Conservation (phyloP, 1,140 invertebrate species). For the Diploscapter pachys region DNA sequence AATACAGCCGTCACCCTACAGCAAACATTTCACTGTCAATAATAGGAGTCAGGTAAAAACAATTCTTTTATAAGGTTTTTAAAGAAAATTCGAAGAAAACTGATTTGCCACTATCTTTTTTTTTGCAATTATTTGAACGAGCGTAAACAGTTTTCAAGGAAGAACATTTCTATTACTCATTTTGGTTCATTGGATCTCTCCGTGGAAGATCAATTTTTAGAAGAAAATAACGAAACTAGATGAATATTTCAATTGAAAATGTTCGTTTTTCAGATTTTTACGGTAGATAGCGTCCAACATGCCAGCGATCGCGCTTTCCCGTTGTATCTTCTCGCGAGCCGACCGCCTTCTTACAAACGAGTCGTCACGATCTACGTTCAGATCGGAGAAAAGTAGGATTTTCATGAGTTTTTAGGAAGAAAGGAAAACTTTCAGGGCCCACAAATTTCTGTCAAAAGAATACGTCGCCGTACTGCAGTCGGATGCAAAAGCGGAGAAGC, state of each 20-base stretch:
- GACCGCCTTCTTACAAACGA: neutral
- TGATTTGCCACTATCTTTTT: too few relatives aligned
- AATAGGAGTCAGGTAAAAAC: constrained; percentile 9
- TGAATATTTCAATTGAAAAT: neutral
- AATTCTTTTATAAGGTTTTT: neutral
- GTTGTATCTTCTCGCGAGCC: neutral
- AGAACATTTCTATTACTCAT: too few relatives aligned
- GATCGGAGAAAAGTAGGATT: neutral
- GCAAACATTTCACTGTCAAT: constrained; percentile 13
- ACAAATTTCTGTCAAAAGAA: neutral
- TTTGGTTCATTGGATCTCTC: too few relatives aligned
- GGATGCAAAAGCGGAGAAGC: neutral
- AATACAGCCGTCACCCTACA: constrained; percentile 6
- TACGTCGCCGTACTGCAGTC: constrained; percentile 5
- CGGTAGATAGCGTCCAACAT: neutral
- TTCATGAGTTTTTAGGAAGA: neutral
- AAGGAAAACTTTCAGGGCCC: constrained; percentile 3
- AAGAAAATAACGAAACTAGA: neutral
- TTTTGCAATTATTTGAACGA: too few relatives aligned
- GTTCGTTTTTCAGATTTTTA: neutral
- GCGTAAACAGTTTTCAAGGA: too few relatives aligned
- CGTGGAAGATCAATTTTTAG: too few relatives aligned
- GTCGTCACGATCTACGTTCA: constrained; percentile 5
- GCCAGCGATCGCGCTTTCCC: neutral
- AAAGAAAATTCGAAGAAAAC: too few relatives aligned